These are phyloP conservation scores for Drosophila anomelani DNA, from an alignment of 2,888 invertebrate species.

Conservation along the genomic window DNA sequence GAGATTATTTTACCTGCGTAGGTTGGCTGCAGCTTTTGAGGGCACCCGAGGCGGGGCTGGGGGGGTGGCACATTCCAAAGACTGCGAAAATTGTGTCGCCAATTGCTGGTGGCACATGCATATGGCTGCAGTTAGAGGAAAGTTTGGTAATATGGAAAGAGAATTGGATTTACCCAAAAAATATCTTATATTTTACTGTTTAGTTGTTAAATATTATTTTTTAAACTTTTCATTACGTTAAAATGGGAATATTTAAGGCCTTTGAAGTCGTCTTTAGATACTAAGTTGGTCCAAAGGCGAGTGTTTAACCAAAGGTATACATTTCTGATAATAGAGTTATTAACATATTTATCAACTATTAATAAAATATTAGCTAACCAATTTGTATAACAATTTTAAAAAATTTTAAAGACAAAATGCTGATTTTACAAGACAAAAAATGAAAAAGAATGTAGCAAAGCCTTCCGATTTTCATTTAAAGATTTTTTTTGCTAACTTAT, in stretches of 20 bases:
- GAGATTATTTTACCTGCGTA: constrained; percentile 62
- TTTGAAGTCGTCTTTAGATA: too few species aligned
- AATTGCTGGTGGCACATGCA: constrained; percentile 50
- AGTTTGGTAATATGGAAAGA: background rate
- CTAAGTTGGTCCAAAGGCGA: too few species aligned
- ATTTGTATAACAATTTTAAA: too few species aligned
- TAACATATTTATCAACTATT: too few species aligned
- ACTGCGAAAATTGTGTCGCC: constrained; percentile 75
- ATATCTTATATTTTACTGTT: background rate
- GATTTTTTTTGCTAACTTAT: background rate
- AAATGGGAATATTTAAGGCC: too few species aligned
- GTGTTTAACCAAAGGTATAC: too few species aligned
- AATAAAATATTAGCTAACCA: too few species aligned
- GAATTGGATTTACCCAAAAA: background rate
- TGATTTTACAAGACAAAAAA: too few species aligned
- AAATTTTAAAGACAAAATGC: too few species aligned
- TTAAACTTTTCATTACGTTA: too few species aligned
- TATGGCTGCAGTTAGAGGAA: background rate
- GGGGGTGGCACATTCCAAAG: constrained; percentile 70
- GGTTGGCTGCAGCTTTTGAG: constrained; percentile 39
- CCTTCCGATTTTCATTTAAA: background rate
- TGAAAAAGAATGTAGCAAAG: too few species aligned
- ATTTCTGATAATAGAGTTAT: too few species aligned
- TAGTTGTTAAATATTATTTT: background rate
- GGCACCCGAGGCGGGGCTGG: background rate